phyloP scores from a whole-genome alignment of 2,797 vertebrate genomes.

The Lacerta agilis region DNA sequence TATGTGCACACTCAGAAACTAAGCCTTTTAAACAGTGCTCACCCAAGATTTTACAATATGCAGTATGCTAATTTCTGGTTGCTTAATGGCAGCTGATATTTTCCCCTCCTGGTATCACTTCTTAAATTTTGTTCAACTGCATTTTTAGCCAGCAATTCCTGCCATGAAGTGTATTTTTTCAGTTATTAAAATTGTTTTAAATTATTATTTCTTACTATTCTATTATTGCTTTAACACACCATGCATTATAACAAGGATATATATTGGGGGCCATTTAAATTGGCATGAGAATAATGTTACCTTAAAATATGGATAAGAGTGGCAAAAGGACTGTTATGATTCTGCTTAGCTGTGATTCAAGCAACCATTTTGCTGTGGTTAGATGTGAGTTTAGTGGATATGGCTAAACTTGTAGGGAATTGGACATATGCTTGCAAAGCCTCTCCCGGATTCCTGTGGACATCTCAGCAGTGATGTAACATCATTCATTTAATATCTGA shows the following conservation, averaged over 20 bases:
- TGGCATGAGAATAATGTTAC: not conserved
- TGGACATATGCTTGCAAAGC: not conserved
- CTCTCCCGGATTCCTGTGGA: not conserved
- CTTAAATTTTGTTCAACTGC: not conserved
- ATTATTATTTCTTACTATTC: not conserved
- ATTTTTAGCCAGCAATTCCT: not conserved
- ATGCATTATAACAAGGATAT: not conserved
- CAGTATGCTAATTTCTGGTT: not conserved
- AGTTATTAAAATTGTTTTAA: not conserved
- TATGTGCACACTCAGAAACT: not conserved
- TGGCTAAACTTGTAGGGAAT: not conserved
- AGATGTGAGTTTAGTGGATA: not conserved
- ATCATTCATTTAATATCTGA: not conserved
- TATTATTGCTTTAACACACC: not conserved
- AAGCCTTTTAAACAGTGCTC: constrained; percentile 11
- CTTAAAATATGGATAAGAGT: not conserved
- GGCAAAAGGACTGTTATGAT: not conserved
- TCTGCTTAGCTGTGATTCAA: not conserved
- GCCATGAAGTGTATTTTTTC: not conserved
- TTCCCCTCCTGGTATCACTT: not conserved
- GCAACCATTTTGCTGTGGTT: not conserved
- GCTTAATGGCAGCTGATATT: not conserved
- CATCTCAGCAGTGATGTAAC: not conserved
- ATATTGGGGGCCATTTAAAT: not conserved
- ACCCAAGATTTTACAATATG: not conserved